Evolutionary conservation across 2,113 vertebrate species (phyloP).

Genomic region (Hystrix cristata): DNA sequence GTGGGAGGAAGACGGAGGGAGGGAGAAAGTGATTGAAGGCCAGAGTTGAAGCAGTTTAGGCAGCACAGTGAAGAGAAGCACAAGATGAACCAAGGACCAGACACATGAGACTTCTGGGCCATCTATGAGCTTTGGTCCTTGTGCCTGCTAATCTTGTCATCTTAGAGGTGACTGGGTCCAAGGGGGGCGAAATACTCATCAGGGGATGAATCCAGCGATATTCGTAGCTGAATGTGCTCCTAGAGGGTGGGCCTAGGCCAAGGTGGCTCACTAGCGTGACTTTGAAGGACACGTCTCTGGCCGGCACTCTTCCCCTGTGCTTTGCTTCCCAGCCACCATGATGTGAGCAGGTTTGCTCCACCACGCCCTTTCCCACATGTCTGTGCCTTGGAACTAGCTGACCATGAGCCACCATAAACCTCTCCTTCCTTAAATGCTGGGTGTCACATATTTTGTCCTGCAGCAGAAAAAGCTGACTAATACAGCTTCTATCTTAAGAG

Average conservation of each 20-base stretch:
- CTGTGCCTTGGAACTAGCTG: not conserved
- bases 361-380: not conserved
- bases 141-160: not conserved
- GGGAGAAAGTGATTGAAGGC: not conserved
- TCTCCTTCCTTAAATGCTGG: not conserved
- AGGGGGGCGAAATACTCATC: not conserved
- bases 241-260: not conserved
- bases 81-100: not conserved
- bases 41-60: not conserved
- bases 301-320: not conserved
- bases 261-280: not conserved
- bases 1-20: not conserved
- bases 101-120: not conserved
- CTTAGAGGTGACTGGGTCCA: not conserved
- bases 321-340: not conserved
- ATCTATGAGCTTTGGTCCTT: not conserved
- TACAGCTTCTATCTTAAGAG: not conserved
- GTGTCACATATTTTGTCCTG: not conserved
- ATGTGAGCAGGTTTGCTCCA: not conserved
- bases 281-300: not conserved
- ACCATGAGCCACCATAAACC: not conserved
- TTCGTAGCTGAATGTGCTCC: not conserved
- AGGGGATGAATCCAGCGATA: not conserved
- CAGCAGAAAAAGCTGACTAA: not conserved
- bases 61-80: not conserved